A percentile compares a stretch with the other conserved stretches of the same genome.
phyloP scores from a whole-genome alignment of 2,888 invertebrate genomes.

The Eilema sororculum region DNA sequence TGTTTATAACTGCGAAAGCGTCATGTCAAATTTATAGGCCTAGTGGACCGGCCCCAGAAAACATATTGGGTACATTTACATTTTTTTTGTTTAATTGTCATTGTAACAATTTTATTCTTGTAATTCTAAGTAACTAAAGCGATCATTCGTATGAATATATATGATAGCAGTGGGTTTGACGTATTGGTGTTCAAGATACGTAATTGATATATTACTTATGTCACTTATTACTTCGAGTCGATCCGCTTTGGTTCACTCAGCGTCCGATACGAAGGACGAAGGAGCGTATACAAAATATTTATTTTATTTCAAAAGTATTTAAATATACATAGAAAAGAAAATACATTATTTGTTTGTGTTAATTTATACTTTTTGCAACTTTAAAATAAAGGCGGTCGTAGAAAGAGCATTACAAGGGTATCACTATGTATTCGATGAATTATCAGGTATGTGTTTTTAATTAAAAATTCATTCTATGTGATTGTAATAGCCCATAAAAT shows the following conservation, averaged over 20 bases:
- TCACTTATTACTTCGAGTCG: neutral
- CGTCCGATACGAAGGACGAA: neutral
- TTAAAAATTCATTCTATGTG: neutral
- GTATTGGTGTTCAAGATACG: neutral
- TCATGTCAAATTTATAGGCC: too few species aligned
- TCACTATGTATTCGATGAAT: conserved; percentile 44
- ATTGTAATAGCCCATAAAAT: too few species aligned
- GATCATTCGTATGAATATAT: neutral
- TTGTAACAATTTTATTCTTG: too few species aligned
- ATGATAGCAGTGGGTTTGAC: neutral
- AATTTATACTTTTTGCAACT: neutral
- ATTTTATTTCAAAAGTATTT: neutral
- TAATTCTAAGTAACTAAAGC: too few species aligned
- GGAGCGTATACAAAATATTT: neutral
- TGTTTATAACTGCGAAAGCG: too few species aligned
- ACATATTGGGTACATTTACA: too few species aligned
- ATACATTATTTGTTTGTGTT: neutral
- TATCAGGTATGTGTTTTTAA: conserved; percentile 37
- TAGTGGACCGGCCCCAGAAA: too few species aligned
- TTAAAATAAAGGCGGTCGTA: conserved; percentile 33
- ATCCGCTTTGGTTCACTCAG: neutral
- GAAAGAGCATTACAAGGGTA: conserved; percentile 45
- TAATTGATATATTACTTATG: neutral
- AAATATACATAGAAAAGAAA: neutral
- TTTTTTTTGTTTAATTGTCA: too few species aligned